phyloP scores from a whole-genome alignment of 1,140 invertebrate species.

The Elymnias hypermnestra region DNA sequence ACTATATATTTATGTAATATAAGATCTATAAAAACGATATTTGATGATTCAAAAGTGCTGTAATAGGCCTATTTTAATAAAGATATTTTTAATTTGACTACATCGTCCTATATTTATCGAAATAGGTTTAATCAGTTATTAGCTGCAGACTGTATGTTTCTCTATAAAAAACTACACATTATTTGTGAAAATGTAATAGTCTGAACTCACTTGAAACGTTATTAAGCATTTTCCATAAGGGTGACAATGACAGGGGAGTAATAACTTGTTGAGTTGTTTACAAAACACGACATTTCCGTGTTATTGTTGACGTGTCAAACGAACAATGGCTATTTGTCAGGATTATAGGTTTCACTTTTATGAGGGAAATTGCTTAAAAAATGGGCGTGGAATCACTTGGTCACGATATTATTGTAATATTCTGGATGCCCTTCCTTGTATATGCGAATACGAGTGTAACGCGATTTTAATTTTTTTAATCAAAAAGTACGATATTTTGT shows the following conservation, averaged over 20 bases:
- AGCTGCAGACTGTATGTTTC: too few relatives aligned
- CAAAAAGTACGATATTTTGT: too few relatives aligned
- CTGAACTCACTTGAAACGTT: slow-evolving; percentile 12
- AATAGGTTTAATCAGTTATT: slow-evolving; percentile 16
- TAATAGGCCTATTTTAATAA: too few relatives aligned
- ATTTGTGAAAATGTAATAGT: too few relatives aligned
- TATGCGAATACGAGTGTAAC: neutral
- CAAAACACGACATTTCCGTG: slow-evolving; percentile 43
- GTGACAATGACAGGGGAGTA: slow-evolving; percentile 42
- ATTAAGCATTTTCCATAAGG: slow-evolving; percentile 23
- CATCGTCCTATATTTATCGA: slow-evolving; percentile 8
- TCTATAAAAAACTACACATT: too few relatives aligned
- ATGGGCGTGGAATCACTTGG: slow-evolving; percentile 20
- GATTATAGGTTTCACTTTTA: slow-evolving; percentile 34
- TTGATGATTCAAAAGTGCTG: too few relatives aligned
- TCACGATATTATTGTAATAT: slow-evolving; percentile 8
- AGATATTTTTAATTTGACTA: too few relatives aligned
- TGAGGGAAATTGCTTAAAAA: slow-evolving; percentile 27
- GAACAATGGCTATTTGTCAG: slow-evolving; percentile 36
- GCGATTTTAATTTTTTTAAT: neutral
- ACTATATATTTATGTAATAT: too few relatives aligned
- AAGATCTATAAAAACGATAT: too few relatives aligned
- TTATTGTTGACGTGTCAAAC: slow-evolving; percentile 39
- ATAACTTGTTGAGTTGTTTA: slow-evolving; percentile 56
- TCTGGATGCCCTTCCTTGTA: neutral